Percentiles rank a stretch among this genome's conserved stretches.
Conservation (phyloP, 2,888 invertebrate species). For the Oscheius sp. region DNA sequence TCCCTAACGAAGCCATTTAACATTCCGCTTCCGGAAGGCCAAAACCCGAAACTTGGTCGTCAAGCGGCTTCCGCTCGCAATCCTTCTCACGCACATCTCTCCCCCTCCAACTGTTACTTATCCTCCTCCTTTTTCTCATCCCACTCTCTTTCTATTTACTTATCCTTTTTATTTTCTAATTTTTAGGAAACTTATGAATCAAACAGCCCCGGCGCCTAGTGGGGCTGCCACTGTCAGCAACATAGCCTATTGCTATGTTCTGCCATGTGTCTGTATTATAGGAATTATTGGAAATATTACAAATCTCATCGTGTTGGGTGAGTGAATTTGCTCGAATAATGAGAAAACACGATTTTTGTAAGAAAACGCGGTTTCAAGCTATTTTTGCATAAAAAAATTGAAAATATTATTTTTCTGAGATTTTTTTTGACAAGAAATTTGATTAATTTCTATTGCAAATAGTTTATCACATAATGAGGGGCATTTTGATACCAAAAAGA, state of each 20-base stretch:
- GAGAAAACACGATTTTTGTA: slow-evolving; percentile 2
- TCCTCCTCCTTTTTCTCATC: background rate
- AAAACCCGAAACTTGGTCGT: slow-evolving; percentile 18
- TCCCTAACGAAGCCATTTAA: slow-evolving; percentile 33
- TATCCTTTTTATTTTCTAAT: background rate
- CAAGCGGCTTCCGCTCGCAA: slow-evolving; percentile 35
- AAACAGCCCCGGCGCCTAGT: slow-evolving; percentile 39
- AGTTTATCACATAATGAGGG: too few species aligned
- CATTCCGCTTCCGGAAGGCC: slow-evolving; percentile 20
- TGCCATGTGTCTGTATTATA: slow-evolving; percentile 68
- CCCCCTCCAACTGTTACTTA: background rate
- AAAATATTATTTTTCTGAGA: too few species aligned
- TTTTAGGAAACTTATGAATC: slow-evolving; percentile 16
- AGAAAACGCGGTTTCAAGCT: background rate
- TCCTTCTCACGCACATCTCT: slow-evolving; percentile 26
- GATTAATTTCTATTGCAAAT: too few species aligned
- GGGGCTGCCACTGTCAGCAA: slow-evolving; percentile 56
- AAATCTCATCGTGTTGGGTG: slow-evolving; percentile 69
- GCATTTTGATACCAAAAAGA: too few species aligned
- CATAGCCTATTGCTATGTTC: slow-evolving; percentile 72
- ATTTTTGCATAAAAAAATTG: background rate
- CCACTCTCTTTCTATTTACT: background rate
- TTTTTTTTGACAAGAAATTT: too few species aligned
- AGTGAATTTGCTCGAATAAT: background rate
- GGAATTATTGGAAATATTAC: slow-evolving; percentile 66